These are phyloP conservation scores for Ariolimax columbianus DNA, from an alignment of 2,888 invertebrate species.

Conservation along the genomic window DNA sequence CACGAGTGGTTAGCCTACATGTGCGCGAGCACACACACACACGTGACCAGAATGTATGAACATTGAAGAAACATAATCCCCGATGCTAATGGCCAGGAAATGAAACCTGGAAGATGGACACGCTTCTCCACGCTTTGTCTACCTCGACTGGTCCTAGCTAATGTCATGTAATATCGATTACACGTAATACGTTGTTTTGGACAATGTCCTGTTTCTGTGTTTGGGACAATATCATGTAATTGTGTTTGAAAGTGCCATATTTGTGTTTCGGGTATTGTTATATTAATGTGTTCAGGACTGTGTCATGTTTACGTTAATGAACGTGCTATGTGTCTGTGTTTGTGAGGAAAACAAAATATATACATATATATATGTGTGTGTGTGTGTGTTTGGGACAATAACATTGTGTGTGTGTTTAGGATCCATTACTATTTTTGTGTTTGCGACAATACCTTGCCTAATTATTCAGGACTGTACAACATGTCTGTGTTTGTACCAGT, in stretches of 20 bases:
- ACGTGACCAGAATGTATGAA: constrained; percentile 3
- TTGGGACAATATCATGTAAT: neutral
- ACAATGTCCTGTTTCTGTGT: neutral
- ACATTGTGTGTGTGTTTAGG: no score
- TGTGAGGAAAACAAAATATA: no score
- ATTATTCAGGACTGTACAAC: no score
- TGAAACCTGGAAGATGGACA: constrained; percentile 14
- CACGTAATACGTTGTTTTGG: no score
- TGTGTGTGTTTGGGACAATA: no score
- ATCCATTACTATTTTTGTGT: no score
- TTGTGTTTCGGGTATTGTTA: neutral
- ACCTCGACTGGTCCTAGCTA: neutral
- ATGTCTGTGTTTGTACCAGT: no score
- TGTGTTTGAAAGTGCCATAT: neutral
- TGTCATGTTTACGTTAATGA: neutral
- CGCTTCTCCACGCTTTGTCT: neutral
- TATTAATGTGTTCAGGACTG: neutral
- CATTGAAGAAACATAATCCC: neutral
- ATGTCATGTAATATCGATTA: neutral
- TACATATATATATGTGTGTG: no score
- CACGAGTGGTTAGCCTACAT: neutral
- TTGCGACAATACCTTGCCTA: no score
- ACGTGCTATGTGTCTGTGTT: no score
- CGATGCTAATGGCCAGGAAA: constrained; percentile 23
- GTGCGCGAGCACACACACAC: neutral